These are phyloP conservation scores for Agrochola lychnidis DNA, from an alignment of 2,888 invertebrate genomes.

Conservation along the genomic window DNA sequence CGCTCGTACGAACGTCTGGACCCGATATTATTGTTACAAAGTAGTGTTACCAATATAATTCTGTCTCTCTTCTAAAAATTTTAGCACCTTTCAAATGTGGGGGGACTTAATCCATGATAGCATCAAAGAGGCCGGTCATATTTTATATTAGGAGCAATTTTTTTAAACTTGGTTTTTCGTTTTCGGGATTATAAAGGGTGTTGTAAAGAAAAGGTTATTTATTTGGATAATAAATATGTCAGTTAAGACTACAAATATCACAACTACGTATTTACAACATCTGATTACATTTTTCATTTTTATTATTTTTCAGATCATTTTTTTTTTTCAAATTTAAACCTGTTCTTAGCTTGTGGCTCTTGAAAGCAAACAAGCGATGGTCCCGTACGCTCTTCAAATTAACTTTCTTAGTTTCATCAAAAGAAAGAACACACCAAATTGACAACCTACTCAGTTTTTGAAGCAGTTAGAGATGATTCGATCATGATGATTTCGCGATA, in stretches of 20 bases:
- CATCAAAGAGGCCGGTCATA: conserved; percentile 18
- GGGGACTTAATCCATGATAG: conserved; percentile 42
- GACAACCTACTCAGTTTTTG: background rate
- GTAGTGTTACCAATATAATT: conserved; percentile 39
- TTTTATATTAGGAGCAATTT: conserved; percentile 26
- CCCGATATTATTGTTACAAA: conserved; percentile 64
- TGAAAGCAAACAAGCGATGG: background rate
- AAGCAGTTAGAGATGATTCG: too few relatives aligned
- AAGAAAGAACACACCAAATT: too few relatives aligned
- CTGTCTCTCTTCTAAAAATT: conserved; percentile 51
- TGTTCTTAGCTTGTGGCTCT: too few relatives aligned
- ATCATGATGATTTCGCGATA: too few relatives aligned
- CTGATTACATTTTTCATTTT: too few relatives aligned
- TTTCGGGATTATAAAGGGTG: background rate
- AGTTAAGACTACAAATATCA: too few relatives aligned
- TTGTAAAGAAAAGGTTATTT: background rate
- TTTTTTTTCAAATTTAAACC: too few relatives aligned
- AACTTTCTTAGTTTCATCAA: too few relatives aligned
- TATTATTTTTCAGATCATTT: too few relatives aligned
- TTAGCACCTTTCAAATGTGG: conserved; percentile 33
- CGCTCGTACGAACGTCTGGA: conserved; percentile 43
- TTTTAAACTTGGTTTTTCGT: background rate
- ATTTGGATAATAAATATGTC: too few relatives aligned
- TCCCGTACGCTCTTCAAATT: too few relatives aligned
- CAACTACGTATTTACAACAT: too few relatives aligned